Percentiles rank a stretch among this genome's conserved stretches.
These are phyloP conservation scores for Hirundichthys speculiger DNA, from an alignment of 2,113 vertebrate genomes.

Conservation along the genomic window DNA sequence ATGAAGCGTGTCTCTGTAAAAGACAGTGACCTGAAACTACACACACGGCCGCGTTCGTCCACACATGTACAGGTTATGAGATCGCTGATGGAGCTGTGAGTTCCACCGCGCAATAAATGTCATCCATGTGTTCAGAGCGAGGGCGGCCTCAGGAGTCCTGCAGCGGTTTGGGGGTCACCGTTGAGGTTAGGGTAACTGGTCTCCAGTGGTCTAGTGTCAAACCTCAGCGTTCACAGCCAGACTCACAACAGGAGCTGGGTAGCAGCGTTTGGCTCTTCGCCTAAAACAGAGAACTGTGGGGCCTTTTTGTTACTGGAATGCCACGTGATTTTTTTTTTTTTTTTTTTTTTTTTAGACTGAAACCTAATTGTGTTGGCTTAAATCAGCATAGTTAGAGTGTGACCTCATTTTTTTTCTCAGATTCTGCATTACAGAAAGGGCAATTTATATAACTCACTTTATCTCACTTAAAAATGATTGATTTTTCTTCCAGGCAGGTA, in stretches of 20 bases:
- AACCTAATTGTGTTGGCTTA: conserved; percentile 11
- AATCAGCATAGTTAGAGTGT: conserved; percentile 41
- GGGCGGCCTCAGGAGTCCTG: conserved; percentile 43
- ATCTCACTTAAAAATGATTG: too few relatives aligned
- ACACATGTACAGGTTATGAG: conserved; percentile 22
- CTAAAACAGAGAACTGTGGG: conserved; percentile 29
- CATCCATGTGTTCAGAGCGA: conserved; percentile 37
- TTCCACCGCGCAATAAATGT: conserved; percentile 59
- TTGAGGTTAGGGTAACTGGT: conserved; percentile 57
- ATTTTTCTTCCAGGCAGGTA: too few relatives aligned
- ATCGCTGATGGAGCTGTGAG: conserved; percentile 45
- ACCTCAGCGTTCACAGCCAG: conserved; percentile 40
- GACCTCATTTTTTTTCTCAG: conserved; percentile 37
- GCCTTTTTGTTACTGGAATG: conserved; percentile 37
- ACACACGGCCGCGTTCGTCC: conserved; percentile 11
- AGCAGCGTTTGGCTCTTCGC: conserved; percentile 16
- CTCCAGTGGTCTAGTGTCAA: conserved; percentile 60
- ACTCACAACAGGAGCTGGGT: conserved; percentile 11
- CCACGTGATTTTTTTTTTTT: too few relatives aligned
- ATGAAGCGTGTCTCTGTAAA: conserved; percentile 52
- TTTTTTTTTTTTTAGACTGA: too few relatives aligned
- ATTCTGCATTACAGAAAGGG: not conserved
- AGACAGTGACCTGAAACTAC: conserved; percentile 48
- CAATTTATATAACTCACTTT: too few relatives aligned
- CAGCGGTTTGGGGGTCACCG: conserved; percentile 62